Conservation (phyloP, 2,888 invertebrate species). For the Caenorhabditis sp. region DNA sequence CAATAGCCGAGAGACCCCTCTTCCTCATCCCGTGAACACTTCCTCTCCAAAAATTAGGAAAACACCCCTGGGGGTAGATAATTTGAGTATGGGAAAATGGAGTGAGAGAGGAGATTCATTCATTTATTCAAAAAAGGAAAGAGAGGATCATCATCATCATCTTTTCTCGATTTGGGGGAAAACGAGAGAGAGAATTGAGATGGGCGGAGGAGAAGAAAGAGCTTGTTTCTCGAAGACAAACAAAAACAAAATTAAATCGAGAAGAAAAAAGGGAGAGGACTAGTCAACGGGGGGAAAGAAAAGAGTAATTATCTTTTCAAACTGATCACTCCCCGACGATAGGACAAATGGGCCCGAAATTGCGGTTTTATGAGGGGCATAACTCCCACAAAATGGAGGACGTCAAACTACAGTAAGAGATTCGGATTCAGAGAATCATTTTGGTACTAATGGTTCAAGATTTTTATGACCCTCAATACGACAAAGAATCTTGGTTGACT, state of each 20-base stretch:
- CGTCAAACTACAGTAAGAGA: too few species aligned
- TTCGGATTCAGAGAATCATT: too few species aligned
- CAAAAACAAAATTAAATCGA: constrained; percentile 49
- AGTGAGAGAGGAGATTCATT: constrained; percentile 10
- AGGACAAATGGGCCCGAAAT: background rate
- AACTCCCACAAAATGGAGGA: too few species aligned
- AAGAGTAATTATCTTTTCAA: constrained; percentile 25
- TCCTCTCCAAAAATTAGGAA: background rate
- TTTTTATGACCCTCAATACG: too few species aligned
- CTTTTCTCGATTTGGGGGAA: constrained; percentile 12
- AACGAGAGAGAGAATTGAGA: constrained; percentile 7
- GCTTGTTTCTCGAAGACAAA: constrained; percentile 30
- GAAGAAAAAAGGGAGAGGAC: constrained; percentile 15
- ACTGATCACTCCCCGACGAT: constrained; percentile 8
- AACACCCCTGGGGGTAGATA: constrained; percentile 6
- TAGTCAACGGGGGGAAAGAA: constrained; percentile 2
- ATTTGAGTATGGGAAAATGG: constrained; percentile 38
- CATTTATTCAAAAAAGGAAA: constrained; percentile 1
- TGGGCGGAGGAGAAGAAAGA: background rate
- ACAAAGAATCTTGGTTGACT: too few species aligned
- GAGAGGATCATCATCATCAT: constrained; percentile 3
- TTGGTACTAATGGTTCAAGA: too few species aligned
- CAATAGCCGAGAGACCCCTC: constrained; percentile 3
- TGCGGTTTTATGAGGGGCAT: too few species aligned
- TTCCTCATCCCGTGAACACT: constrained; percentile 20